Conservation (phyloP, 2,113 vertebrate species). For the Sialia sialis region DNA sequence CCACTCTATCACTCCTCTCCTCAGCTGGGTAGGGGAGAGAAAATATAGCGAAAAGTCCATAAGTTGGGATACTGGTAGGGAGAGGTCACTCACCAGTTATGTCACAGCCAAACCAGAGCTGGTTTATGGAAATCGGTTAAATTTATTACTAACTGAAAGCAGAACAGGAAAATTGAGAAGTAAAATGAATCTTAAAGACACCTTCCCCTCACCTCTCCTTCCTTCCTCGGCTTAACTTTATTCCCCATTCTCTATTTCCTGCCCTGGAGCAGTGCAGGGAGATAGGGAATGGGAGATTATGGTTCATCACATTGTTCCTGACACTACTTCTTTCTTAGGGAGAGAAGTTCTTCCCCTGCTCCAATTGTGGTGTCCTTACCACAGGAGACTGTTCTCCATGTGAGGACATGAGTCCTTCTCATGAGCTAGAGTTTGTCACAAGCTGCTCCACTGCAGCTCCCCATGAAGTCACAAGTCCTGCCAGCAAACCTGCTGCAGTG, state of each 20-base stretch:
- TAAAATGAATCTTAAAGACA: not conserved
- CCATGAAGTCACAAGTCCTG: not conserved
- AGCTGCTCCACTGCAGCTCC: accelerated
- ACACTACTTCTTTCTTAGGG: not conserved
- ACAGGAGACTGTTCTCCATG: accelerated
- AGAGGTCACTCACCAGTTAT: not conserved
- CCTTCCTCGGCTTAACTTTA: not conserved
- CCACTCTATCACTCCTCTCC: no score
- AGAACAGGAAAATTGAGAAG: not conserved
- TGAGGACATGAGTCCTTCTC: not conserved
- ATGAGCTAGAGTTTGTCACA: not conserved
- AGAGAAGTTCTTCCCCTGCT: not conserved
- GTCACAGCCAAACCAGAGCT: not conserved
- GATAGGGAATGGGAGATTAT: not conserved
- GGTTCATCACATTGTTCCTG: not conserved
- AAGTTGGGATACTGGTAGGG: not conserved
- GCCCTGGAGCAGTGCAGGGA: not conserved
- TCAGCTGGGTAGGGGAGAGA: not conserved
- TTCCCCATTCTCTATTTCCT: not conserved
- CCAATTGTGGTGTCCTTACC: not conserved
- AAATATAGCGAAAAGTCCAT: not conserved
- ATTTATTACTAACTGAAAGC: not conserved
- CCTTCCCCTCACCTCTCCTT: accelerated
- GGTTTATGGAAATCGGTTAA: not conserved
- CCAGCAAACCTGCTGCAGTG: not conserved